Conservation (phyloP, 2,888 invertebrate species). For the Ochropacha duplaris region DNA sequence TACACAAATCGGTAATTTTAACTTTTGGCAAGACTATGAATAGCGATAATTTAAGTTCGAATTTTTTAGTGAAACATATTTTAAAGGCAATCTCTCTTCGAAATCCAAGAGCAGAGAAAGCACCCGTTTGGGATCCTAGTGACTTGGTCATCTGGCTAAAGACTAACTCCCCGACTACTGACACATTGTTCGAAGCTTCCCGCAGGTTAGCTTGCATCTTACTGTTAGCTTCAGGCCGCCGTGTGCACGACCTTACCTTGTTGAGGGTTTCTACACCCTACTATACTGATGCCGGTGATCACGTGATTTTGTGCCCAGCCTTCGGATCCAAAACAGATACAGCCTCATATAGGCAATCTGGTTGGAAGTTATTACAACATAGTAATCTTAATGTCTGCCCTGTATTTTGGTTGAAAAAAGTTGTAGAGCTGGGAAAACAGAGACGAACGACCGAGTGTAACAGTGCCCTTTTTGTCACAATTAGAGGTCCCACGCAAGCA, state of each 20-base stretch:
- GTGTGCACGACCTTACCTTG: no score
- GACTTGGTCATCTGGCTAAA: neutral
- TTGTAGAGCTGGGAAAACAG: no score
- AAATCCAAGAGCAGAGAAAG: neutral
- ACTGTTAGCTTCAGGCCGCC: no score
- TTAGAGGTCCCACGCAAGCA: no score
- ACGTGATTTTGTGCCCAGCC: constrained; percentile 5
- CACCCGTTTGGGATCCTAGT: constrained; percentile 5
- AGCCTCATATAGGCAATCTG: neutral
- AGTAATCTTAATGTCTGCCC: neutral
- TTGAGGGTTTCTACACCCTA: no score
- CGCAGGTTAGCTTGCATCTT: neutral
- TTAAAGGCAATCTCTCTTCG: constrained; percentile 7
- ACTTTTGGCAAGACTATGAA: neutral
- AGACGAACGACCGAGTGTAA: no score
- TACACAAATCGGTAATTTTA: constrained; percentile 7
- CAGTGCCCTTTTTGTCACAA: neutral
- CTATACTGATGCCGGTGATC: neutral
- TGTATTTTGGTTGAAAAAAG: no score
- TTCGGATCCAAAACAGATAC: neutral
- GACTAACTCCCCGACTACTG: neutral
- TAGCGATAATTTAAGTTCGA: neutral
- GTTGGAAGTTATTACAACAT: neutral
- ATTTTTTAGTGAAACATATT: constrained; percentile 8
- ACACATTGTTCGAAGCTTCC: neutral